These are phyloP conservation scores for Acheta domesticus DNA, from an alignment of 2,888 invertebrate species.

Conservation along the genomic window DNA sequence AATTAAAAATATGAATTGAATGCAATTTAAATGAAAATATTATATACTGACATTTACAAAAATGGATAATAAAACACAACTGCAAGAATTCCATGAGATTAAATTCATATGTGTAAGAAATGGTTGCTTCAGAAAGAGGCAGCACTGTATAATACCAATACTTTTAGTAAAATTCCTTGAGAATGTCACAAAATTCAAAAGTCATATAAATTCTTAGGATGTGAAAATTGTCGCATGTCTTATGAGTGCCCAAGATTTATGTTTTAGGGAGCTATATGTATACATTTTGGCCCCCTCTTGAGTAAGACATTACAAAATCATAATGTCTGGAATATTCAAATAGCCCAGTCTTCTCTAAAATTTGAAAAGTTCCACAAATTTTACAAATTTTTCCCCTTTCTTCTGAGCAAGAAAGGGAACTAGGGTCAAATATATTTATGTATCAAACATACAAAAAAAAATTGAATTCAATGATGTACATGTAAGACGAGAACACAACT, in stretches of 20 bases:
- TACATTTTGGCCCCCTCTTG: not conserved
- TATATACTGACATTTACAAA: not conserved
- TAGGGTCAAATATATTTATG: too few species aligned
- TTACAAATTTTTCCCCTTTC: not conserved
- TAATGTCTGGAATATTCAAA: not conserved
- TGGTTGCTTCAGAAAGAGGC: too few species aligned
- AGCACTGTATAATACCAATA: too few species aligned
- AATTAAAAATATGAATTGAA: slow-evolving; percentile 5
- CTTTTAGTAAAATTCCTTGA: not conserved
- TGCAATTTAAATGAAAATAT: not conserved
- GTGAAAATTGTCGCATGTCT: too few species aligned
- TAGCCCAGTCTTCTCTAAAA: not conserved
- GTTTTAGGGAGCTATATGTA: not conserved
- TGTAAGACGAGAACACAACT: too few species aligned
- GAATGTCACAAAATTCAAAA: not conserved
- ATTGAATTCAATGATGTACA: too few species aligned
- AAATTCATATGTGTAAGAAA: too few species aligned
- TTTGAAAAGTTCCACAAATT: not conserved
- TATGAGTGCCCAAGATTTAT: too few species aligned
- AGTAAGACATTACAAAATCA: too few species aligned
- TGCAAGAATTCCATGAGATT: too few species aligned
- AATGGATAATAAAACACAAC: too few species aligned
- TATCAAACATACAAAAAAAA: too few species aligned
- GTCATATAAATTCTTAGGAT: not conserved
- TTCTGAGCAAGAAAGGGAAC: not conserved